Base-by-base conservation (phyloP, 2,113 vertebrate genomes). In the Myanophis thanlyinensis region DNA sequence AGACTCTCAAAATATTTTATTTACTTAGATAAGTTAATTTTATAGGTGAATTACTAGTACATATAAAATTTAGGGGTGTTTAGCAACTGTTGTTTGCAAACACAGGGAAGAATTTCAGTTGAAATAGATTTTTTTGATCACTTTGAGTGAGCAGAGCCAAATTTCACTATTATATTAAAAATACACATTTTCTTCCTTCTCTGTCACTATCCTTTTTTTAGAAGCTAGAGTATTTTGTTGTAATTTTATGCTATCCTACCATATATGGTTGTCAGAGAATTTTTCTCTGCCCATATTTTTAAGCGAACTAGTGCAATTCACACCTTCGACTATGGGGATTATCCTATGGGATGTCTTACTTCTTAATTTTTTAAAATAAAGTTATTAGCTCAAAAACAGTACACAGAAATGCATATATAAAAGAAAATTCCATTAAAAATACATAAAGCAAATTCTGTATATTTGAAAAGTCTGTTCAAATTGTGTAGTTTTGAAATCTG, bases 1-100 rank as follows among this genome's bases (percentile, higher is more conserved):
- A n/a, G 59, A n/a, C 5, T 15, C 30, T 6, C 3, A 44, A 90
- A 93, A 95, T 80, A 35, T 40, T 80, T 46, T 94, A 93, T 94
- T 96, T 94, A 59, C 5, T 84, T 90, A 40, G 54, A 54, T 5
- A 23, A 46, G 30, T 3, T 59, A 8, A 15, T 85, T 92, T 85
- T 46, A 88, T 93, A 93, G 67, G 30, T 89, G 93, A 94, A 18
- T 3, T 92, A 91, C 10, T 40, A 30, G 15, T 40, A 80, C n/a
- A 22, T 80, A 35, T 80, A 80, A 80, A 80, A 80, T 80, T n/a
- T 20, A 35, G 40, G 67, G 7, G 73, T 0, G 35, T 80, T 44
- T 80, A 80, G n/a, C 20, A 80, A 44, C 18, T 40, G 35, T 22
- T 7, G 22, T 40, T 80, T 44, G 35, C 73, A 80, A 80, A 80